phyloP scores from a whole-genome alignment of 2,888 invertebrate genomes.

The Scrobipalpa atriplicella region DNA sequence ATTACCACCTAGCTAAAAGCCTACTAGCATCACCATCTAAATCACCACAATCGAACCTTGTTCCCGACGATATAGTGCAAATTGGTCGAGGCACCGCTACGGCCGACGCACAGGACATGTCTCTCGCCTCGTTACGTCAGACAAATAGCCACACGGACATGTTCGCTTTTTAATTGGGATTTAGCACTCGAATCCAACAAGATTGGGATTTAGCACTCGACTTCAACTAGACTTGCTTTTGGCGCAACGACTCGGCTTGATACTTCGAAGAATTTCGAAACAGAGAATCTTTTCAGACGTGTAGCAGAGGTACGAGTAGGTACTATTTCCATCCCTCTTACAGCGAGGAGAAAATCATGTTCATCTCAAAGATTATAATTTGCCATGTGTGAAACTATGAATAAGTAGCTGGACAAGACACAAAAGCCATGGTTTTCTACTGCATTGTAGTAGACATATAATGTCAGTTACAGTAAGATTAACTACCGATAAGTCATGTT shows the following conservation, averaged over 20 bases:
- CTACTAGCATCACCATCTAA: not conserved
- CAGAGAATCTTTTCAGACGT: too few relatives aligned
- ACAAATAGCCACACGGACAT: not conserved
- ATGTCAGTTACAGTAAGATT: too few relatives aligned
- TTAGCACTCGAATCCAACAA: not conserved
- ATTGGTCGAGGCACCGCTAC: not conserved
- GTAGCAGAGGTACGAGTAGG: not conserved
- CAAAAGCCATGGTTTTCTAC: too few relatives aligned
- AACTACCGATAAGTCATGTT: too few relatives aligned
- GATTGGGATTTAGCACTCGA: too few relatives aligned
- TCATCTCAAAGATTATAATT: too few relatives aligned
- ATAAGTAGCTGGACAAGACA: too few relatives aligned
- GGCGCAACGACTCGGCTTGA: not conserved
- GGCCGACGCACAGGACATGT: not conserved
- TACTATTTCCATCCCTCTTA: too few relatives aligned
- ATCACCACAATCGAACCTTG: conserved; percentile 5
- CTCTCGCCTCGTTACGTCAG: conserved; percentile 11
- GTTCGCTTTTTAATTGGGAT: conserved; percentile 16
- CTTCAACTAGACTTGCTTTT: not conserved
- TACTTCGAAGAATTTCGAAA: not conserved
- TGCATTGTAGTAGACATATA: too few relatives aligned
- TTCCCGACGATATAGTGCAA: conserved; percentile 20
- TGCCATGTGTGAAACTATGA: too few relatives aligned
- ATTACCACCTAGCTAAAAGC: too few relatives aligned
- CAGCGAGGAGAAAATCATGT: too few relatives aligned